Percentiles rank a stretch among this genome's conserved stretches.
These are phyloP conservation scores for Xestia ashworthii DNA, from an alignment of 2,888 invertebrate genomes.

Conservation along the genomic window DNA sequence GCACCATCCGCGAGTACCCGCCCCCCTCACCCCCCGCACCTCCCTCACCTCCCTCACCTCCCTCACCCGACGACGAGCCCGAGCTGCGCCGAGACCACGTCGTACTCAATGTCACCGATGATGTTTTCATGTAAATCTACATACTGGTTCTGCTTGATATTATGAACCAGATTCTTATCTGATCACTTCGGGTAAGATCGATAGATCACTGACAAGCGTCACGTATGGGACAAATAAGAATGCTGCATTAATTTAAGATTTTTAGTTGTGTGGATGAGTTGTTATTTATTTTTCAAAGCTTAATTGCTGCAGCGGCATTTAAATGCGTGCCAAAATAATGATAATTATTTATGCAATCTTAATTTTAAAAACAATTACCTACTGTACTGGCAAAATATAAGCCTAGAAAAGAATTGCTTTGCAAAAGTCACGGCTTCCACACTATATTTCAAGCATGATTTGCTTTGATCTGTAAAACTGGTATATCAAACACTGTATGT, in stretches of 20 bases:
- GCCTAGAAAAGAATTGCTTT: constrained; percentile 25
- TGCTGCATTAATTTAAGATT: constrained; percentile 19
- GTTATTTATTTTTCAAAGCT: constrained; percentile 30
- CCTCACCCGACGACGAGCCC: constrained; percentile 45
- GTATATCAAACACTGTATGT: constrained; percentile 25
- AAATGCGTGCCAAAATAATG: constrained; percentile 44
- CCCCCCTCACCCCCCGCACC: constrained; percentile 68
- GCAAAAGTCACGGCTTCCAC: constrained; percentile 17
- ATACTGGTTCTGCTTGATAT: constrained; percentile 3
- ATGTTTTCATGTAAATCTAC: constrained; percentile 76
- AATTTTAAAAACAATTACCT: constrained; percentile 30
- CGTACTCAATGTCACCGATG: constrained; percentile 81
- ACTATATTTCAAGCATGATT: constrained; percentile 42
- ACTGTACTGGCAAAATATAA: constrained; percentile 36
- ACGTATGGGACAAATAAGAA: constrained; percentile 18
- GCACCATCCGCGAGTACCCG: constrained; percentile 80
- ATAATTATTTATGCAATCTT: constrained; percentile 42
- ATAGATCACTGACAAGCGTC: constrained; percentile 11
- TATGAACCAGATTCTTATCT: constrained; percentile 5
- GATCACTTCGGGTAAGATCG: constrained; percentile 3
- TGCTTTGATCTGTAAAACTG: constrained; percentile 38
- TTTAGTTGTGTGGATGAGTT: constrained; percentile 15
- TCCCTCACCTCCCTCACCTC: constrained; percentile 67
- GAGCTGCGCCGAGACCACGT: constrained; percentile 74
- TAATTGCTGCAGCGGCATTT: constrained; percentile 49